These are phyloP conservation scores for Choristoneura rosaceana DNA, from an alignment of 2,888 invertebrate genomes.

Conservation along the genomic window DNA sequence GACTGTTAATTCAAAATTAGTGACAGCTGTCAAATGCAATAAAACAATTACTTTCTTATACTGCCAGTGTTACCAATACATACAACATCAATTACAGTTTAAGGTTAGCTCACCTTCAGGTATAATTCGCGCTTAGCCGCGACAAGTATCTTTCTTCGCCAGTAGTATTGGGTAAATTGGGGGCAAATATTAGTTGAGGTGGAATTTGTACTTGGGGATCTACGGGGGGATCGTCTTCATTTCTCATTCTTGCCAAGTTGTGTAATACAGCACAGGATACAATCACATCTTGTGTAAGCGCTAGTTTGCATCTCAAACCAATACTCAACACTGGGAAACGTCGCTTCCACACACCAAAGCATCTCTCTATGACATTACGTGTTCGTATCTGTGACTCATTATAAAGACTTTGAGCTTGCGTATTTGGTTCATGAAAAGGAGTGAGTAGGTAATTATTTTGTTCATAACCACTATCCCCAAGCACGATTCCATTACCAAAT, in stretches of 20 bases:
- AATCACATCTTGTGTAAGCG: slow-evolving; percentile 39
- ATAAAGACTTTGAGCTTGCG: slow-evolving; percentile 38
- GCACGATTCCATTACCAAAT: slow-evolving; percentile 7
- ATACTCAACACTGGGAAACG: slow-evolving; percentile 42
- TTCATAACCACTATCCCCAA: slow-evolving; percentile 41
- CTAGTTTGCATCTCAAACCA: slow-evolving; percentile 35
- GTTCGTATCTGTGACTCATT: slow-evolving; percentile 42
- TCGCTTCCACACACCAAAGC: slow-evolving; percentile 40
- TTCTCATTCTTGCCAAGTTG: slow-evolving; percentile 37
- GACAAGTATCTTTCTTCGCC: no score
- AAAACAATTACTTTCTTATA: no score
- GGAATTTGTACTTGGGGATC: slow-evolving; percentile 2
- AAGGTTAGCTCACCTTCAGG: no score
- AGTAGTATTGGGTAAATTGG: no score
- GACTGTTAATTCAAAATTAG: no score
- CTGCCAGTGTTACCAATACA: no score
- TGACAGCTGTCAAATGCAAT: no score
- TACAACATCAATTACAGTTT: no score
- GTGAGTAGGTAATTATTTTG: slow-evolving; percentile 34
- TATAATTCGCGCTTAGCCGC: no score
- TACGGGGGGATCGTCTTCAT: no score
- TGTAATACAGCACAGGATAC: slow-evolving; percentile 43
- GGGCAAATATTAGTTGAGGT: neutral
- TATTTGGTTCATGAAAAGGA: slow-evolving; percentile 35
- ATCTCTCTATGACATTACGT: slow-evolving; percentile 40